These are phyloP conservation scores for Thamnophis sirtalis DNA, from an alignment of 2,113 vertebrate species.

Conservation along the genomic window DNA sequence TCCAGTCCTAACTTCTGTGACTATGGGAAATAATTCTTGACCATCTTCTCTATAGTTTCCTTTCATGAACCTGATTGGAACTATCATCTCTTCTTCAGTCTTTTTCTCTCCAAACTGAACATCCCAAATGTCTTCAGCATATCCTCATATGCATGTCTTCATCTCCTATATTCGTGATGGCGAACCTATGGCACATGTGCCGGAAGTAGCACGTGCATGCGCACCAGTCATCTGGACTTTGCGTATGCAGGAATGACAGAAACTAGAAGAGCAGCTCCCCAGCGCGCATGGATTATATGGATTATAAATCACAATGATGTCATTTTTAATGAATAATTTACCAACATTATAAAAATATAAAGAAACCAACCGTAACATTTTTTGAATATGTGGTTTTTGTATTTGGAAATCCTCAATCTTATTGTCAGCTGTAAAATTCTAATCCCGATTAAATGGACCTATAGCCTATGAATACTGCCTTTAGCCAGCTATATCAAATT, in stretches of 20 bases:
- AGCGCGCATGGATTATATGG: not conserved
- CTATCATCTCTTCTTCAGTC: not conserved
- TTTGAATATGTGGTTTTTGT: not conserved
- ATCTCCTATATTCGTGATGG: not conserved
- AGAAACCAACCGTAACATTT: not conserved
- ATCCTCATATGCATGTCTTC: not conserved
- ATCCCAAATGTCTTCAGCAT: not conserved
- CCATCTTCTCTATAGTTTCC: not conserved
- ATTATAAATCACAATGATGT: not conserved
- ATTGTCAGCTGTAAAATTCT: not conserved
- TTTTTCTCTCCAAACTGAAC: not conserved
- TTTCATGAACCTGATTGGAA: not conserved
- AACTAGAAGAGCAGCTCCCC: too few species aligned
- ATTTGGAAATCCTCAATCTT: not conserved
- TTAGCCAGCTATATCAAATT: not conserved
- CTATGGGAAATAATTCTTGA: not conserved
- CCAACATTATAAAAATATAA: not conserved
- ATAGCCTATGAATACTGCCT: not conserved
- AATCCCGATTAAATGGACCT: not conserved
- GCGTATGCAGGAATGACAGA: too few species aligned
- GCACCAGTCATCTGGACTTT: too few species aligned
- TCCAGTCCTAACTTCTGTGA: not conserved
- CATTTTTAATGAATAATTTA: not conserved
- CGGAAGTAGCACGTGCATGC: too few species aligned
- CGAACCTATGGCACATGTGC: too few species aligned